Conservation (phyloP, 2,113 vertebrate genomes). For the Coregonus clupeaformis region DNA sequence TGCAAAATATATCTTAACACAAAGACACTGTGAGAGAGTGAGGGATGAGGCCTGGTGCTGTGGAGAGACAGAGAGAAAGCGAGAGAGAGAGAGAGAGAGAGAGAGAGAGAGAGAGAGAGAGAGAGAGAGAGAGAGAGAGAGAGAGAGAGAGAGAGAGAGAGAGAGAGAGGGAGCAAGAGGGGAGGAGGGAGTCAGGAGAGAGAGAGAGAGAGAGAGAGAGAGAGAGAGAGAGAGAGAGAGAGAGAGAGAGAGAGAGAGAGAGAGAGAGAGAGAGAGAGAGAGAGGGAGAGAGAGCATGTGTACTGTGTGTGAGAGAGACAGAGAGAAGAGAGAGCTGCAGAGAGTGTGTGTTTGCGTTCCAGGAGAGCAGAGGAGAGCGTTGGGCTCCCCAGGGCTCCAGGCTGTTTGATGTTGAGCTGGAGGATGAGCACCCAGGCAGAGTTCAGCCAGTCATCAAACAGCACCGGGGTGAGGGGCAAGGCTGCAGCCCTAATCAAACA, state of each 20-base stretch:
- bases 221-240: slow-evolving; percentile 6
- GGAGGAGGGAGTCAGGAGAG: neutral
- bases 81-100: too few relatives aligned
- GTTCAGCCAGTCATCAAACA: neutral
- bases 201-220: neutral
- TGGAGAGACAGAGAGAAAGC: too few relatives aligned
- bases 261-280: slow-evolving; percentile 8
- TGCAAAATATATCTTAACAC: too few relatives aligned
- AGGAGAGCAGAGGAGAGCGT: neutral
- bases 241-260: slow-evolving; percentile 2
- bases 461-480: neutral
- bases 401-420: slow-evolving; percentile 39
- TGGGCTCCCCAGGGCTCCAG: slow-evolving; percentile 38
- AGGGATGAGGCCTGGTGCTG: too few relatives aligned
- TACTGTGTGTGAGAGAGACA: neutral
- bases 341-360: neutral
- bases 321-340: slow-evolving; percentile 4
- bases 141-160: neutral
- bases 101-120: too few relatives aligned
- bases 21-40: too few relatives aligned
- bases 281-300: neutral
- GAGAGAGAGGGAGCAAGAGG: neutral
- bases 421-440: slow-evolving; percentile 25
- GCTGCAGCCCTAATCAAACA: slow-evolving; percentile 29
- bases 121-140: too few relatives aligned